phyloP scores from a whole-genome alignment of 1,140 invertebrate genomes.

The Chlorops oryzae region DNA sequence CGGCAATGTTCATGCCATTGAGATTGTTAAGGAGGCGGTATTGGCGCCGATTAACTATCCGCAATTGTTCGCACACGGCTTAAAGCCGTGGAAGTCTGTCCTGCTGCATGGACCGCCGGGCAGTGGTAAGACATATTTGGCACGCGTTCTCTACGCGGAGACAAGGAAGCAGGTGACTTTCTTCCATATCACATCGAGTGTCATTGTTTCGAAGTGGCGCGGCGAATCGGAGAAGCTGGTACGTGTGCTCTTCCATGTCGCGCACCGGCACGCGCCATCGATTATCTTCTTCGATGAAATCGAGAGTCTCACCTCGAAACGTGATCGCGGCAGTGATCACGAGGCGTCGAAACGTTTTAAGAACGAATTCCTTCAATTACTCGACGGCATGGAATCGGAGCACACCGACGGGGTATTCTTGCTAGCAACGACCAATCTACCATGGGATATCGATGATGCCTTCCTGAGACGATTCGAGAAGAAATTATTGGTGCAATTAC shows the following conservation, averaged over 20 bases:
- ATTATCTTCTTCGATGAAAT: slow-evolving; percentile 97
- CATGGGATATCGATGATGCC: slow-evolving; percentile 88
- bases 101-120: slow-evolving; percentile 82
- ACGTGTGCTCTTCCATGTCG: slow-evolving; percentile 80
- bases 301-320: slow-evolving; percentile 75
- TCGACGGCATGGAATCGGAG: slow-evolving; percentile 72
- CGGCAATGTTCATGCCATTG: slow-evolving; percentile 75
- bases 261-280: slow-evolving; percentile 82
- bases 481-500: slow-evolving; percentile 73
- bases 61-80: slow-evolving; percentile 69
- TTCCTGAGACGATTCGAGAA: slow-evolving; percentile 85
- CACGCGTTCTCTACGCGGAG: slow-evolving; percentile 80
- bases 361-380: slow-evolving; percentile 84
- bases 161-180: slow-evolving; percentile 68
- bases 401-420: slow-evolving; percentile 60
- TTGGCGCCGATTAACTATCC: slow-evolving; percentile 83
- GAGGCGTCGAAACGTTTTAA: slow-evolving; percentile 89
- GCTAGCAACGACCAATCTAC: slow-evolving; percentile 83
- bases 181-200: slow-evolving; percentile 85
- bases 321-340: slow-evolving; percentile 69
- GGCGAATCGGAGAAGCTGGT: slow-evolving; percentile 88
- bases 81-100: slow-evolving; percentile 79
- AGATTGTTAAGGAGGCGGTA: slow-evolving; percentile 80
- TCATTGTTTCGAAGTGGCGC: slow-evolving; percentile 87
- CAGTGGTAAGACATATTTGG: slow-evolving; percentile 79